phyloP scores from a whole-genome alignment of 2,113 vertebrate genomes.

The Forbesichthys agassizii region DNA sequence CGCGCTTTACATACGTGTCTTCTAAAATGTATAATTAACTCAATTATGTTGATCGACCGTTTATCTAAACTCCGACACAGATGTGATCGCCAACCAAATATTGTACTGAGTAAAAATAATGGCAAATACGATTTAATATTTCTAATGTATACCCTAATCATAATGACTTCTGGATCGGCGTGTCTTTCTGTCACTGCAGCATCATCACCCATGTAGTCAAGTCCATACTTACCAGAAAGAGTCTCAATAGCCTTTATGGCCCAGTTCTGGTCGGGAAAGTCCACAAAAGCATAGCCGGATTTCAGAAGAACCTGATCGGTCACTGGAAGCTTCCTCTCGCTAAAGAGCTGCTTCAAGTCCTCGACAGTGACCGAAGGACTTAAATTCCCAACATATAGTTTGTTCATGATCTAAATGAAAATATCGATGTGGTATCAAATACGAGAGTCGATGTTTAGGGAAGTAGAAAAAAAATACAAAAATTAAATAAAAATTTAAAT shows the following conservation, averaged over 20 bases:
- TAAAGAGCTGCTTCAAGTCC: slow-evolving; percentile 90
- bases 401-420: slow-evolving; percentile 88
- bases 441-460: slow-evolving; percentile 54
- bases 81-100: slow-evolving; percentile 14
- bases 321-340: slow-evolving; percentile 86
- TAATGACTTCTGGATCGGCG: slow-evolving; percentile 31
- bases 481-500: slow-evolving; percentile 32
- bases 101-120: slow-evolving; percentile 20
- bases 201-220: slow-evolving; percentile 53
- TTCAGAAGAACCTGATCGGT: slow-evolving; percentile 89
- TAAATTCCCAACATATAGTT: slow-evolving; percentile 95
- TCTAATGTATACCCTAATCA: slow-evolving; percentile 43
- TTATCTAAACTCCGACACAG: slow-evolving; percentile 28
- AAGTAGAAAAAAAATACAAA: slow-evolving; percentile 58
- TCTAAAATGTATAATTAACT: slow-evolving; percentile 68
- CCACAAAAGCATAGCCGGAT: slow-evolving; percentile 94
- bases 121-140: slow-evolving; percentile 34
- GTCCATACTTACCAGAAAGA: slow-evolving; percentile 85
- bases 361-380: slow-evolving; percentile 91
- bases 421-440: slow-evolving; percentile 67
- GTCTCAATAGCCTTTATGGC: slow-evolving; percentile 92
- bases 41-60: slow-evolving; percentile 35
- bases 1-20: slow-evolving; percentile 41
- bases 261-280: slow-evolving; percentile 93
- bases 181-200: slow-evolving; percentile 49